These are phyloP conservation scores for Chloroceryle aenea DNA, from an alignment of 2,113 vertebrate genomes.

Conservation along the genomic window DNA sequence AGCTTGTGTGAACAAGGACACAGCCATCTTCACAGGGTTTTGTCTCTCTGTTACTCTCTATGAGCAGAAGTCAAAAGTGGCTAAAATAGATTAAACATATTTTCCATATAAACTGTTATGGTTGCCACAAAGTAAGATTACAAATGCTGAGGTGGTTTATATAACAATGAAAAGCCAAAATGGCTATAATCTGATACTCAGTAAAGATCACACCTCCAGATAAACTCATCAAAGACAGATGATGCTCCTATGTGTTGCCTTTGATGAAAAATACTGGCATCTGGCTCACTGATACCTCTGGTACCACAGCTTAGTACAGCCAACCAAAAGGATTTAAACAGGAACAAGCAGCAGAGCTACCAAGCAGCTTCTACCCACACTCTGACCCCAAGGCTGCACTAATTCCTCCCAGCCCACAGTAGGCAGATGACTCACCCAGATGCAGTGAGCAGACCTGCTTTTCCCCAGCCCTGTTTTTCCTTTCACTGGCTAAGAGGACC, in stretches of 20 bases:
- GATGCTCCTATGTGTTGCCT: neutral
- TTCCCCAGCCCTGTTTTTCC: neutral
- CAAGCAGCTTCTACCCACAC: neutral
- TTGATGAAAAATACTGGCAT: neutral
- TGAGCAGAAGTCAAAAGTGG: neutral
- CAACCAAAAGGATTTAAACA: neutral
- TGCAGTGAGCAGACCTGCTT: neutral
- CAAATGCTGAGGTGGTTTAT: neutral
- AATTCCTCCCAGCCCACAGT: neutral
- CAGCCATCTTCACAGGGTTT: neutral
- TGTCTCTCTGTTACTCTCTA: neutral
- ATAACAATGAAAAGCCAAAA: neutral
- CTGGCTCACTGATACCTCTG: neutral
- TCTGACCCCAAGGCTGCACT: fast-evolving
- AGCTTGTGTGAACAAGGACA: neutral
- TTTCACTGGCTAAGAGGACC: neutral
- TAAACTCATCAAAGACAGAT: neutral
- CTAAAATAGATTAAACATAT: neutral
- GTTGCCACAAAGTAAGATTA: neutral
- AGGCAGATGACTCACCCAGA: neutral
- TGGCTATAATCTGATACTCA: neutral
- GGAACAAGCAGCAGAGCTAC: neutral
- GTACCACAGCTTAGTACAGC: no score
- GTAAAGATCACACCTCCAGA: neutral
- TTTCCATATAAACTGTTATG: neutral